Evolutionary conservation across 2,113 vertebrate species (phyloP), one percentile per base, ranked within the genome.

Genomic region (Salminus brasiliensis): DNA sequence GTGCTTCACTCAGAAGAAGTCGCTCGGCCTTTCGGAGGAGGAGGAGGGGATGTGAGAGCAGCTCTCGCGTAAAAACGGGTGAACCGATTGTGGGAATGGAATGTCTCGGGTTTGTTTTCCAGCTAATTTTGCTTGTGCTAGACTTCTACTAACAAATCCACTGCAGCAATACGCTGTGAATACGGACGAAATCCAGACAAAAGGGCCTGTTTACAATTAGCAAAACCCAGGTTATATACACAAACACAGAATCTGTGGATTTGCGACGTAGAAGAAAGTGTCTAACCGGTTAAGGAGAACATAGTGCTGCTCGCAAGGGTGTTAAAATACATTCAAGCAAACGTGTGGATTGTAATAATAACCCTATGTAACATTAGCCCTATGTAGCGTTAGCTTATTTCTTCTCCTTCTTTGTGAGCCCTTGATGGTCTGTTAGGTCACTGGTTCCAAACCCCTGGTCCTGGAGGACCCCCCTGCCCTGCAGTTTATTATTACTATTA

Each of bases 41-140:
- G 16, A 34, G 10, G 1, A 7, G 18, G n/a, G 60, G 10, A 13
- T 27, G 27, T 29, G 39, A 25, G 7, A 65, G 41, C 7, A 23
- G 30, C 52, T 12, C 47, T 57, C 27, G 63, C 12, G 43, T 0
- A 11, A 41, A 55, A 11, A 21, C 9, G 21, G 0, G 23, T 25
- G 52, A 41, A 13, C 12, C 29, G 62, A 72, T 2, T 16, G 67
- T 43, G 53, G 32, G n/a, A 53, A 72, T 75, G 82, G 82, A 84
- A 84, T 84, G 82, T 84, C 67, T 67, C 12, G 41, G n/a, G 68
- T 6, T 2, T 23, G 4, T 9, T 18, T 74, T 49, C 59, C 76
- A 39, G 76, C 41, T n/a, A 53, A 55, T 11, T 55, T 34, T 25
- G 13, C 34, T 10, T 29, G 39, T 34, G 29, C 23, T 23, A 29